Conservation (phyloP, 2,797 vertebrate species). For the Phataginus tetradactyla region DNA sequence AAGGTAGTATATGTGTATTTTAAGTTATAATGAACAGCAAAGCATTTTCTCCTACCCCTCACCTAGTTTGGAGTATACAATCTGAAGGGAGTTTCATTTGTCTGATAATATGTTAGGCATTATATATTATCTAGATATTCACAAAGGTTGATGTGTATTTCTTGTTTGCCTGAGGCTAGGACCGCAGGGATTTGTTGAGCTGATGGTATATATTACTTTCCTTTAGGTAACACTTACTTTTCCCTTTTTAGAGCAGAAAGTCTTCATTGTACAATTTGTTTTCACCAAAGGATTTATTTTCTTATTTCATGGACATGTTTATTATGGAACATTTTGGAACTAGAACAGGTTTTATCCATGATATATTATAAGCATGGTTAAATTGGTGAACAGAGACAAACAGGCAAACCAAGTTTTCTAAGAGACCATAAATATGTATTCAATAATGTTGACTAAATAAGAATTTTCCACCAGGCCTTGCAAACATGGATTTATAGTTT, state of each 20-base stretch:
- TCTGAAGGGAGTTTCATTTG: conserved; percentile 71
- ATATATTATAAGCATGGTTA: not conserved
- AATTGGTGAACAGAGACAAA: conserved; percentile 71
- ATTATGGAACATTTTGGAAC: conserved; percentile 65
- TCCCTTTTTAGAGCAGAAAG: conserved; percentile 73
- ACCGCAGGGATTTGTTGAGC: conserved; percentile 40
- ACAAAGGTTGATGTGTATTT: conserved; percentile 58
- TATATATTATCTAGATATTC: conserved; percentile 12
- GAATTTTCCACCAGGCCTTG: conserved; percentile 60
- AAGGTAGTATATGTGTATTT: not conserved
- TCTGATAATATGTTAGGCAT: conserved; percentile 62
- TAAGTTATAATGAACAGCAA: not conserved
- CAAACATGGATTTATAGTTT: conserved; percentile 57
- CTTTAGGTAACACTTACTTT: conserved; percentile 51
- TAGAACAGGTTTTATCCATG: not conserved
- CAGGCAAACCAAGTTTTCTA: conserved; percentile 68
- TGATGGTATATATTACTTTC: not conserved
- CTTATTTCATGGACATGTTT: conserved; percentile 81
- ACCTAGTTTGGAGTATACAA: not conserved
- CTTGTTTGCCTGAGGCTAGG: conserved; percentile 64
- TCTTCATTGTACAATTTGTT: conserved; percentile 74
- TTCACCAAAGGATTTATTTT: conserved; percentile 85
- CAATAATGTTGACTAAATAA: conserved; percentile 33
- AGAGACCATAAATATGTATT: conserved; percentile 50
- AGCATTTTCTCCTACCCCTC: not conserved